Conservation (phyloP, 2,888 invertebrate species). For the Idaea biselata region DNA sequence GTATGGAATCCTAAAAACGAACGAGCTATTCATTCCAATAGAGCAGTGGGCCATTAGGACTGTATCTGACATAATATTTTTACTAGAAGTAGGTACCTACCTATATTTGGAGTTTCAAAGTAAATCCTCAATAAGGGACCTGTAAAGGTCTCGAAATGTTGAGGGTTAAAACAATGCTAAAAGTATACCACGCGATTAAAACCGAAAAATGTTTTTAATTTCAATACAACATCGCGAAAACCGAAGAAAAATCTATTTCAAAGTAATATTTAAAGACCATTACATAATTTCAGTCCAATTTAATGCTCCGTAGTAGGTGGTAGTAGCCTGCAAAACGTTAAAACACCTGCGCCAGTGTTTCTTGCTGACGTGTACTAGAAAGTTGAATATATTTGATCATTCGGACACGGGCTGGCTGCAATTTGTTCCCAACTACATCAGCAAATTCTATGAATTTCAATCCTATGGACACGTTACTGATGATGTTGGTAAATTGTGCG, state of each 20-base stretch:
- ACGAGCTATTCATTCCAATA: too few species aligned
- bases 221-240: too few species aligned
- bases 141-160: too few species aligned
- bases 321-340: slow-evolving; percentile 6
- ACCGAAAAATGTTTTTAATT: too few species aligned
- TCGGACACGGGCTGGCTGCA: slow-evolving; percentile 26
- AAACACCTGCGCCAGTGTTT: slow-evolving; percentile 28
- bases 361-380: slow-evolving; percentile 28
- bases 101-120: neutral
- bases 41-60: too few species aligned
- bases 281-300: slow-evolving; percentile 12
- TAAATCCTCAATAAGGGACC: too few species aligned
- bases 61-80: too few species aligned
- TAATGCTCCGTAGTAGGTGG: slow-evolving; percentile 10
- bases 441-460: slow-evolving; percentile 29
- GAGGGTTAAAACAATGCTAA: too few species aligned
- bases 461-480: slow-evolving; percentile 6
- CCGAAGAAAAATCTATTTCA: too few species aligned
- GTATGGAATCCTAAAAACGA: too few species aligned
- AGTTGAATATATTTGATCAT: slow-evolving; percentile 32
- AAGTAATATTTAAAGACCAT: neutral
- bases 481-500: neutral
- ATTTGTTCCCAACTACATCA: slow-evolving; percentile 26
- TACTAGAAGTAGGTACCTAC: too few species aligned
- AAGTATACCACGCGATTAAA: too few species aligned